phyloP scores from a whole-genome alignment of 2,888 invertebrate genomes.

The Timandra comae region DNA sequence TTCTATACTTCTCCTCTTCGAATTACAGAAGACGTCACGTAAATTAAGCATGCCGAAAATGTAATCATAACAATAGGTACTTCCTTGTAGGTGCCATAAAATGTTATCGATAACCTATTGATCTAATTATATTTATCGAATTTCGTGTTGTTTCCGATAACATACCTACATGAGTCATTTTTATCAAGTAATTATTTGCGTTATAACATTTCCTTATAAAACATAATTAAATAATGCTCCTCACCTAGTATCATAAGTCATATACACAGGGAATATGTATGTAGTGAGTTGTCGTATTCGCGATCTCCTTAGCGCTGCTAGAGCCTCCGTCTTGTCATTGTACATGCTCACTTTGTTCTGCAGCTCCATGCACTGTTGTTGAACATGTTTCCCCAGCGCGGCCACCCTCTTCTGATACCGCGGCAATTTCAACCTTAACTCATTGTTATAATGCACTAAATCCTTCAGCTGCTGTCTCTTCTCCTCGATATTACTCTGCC shows the following conservation, averaged over 20 bases:
- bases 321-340: conserved; percentile 43
- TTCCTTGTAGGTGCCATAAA: too few relatives aligned
- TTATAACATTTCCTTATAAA: too few relatives aligned
- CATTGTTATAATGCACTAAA: conserved; percentile 49
- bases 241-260: conserved; percentile 64
- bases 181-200: too few relatives aligned
- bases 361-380: conserved; percentile 46
- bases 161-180: too few relatives aligned
- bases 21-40: too few relatives aligned
- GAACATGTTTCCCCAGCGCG: conserved; percentile 48
- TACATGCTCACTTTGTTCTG: conserved; percentile 45
- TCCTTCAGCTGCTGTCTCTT: conserved; percentile 42
- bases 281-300: conserved; percentile 61
- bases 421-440: conserved; percentile 53
- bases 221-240: too few relatives aligned
- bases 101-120: too few relatives aligned
- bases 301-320: conserved; percentile 54
- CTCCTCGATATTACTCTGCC: conserved; percentile 48
- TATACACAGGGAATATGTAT: conserved; percentile 70
- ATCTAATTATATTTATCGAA: too few relatives aligned
- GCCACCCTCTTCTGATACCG: conserved; percentile 63
- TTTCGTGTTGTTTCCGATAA: too few relatives aligned
- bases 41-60: too few relatives aligned
- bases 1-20: too few relatives aligned
- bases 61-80: too few relatives aligned